phyloP scores from a whole-genome alignment of 1,140 invertebrate species.

The Mactra quadrangularis region DNA sequence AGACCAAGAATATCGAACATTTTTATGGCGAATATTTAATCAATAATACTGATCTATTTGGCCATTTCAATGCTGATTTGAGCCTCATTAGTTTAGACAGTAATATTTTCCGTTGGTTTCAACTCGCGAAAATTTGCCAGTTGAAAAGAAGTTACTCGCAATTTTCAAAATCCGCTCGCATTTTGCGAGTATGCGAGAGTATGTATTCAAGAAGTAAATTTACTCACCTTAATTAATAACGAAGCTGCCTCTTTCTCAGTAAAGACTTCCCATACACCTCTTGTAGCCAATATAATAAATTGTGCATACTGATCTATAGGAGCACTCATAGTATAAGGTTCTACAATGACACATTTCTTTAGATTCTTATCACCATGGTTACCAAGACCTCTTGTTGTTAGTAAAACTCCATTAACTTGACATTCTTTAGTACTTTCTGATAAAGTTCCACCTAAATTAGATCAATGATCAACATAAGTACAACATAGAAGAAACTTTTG shows the following conservation, averaged over 20 bases:
- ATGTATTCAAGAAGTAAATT: neutral
- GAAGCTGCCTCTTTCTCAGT: slow-evolving; percentile 78
- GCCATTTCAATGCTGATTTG: no score
- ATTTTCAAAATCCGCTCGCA: no score
- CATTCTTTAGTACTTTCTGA: slow-evolving; percentile 77
- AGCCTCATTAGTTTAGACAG: no score
- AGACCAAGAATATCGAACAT: no score
- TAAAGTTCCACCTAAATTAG: slow-evolving; percentile 80
- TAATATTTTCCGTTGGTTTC: no score
- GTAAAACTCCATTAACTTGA: slow-evolving; percentile 80
- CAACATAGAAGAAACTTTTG: no score
- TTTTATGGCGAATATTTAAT: no score
- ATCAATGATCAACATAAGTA: no score
- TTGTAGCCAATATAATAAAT: slow-evolving; percentile 80
- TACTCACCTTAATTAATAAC: slow-evolving; percentile 77
- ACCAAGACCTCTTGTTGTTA: slow-evolving; percentile 81
- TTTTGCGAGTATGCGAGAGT: no score
- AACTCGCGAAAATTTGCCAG: no score
- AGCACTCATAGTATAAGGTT: slow-evolving; percentile 75
- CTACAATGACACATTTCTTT: slow-evolving; percentile 78
- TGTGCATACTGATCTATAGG: slow-evolving; percentile 81
- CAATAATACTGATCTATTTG: no score
- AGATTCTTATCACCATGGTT: slow-evolving; percentile 82
- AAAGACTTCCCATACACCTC: slow-evolving; percentile 82
- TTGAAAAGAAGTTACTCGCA: no score